phyloP scores from a whole-genome alignment of 2,888 invertebrate genomes.

The Ormyrus rosae region DNA sequence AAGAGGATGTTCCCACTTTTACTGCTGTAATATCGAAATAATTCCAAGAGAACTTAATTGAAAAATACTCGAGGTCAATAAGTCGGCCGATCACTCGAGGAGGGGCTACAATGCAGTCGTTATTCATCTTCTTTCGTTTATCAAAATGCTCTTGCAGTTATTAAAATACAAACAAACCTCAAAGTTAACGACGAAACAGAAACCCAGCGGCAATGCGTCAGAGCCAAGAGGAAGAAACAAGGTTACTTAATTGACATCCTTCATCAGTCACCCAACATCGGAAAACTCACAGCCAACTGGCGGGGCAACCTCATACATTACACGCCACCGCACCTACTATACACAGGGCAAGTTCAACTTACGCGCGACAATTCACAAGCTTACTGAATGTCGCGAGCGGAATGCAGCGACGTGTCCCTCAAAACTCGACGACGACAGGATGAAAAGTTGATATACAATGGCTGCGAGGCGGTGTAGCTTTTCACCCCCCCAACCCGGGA shows the following conservation, averaged over 20 bases:
- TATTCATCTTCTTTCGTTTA: constrained; percentile 26
- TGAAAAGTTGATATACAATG: constrained; percentile 31
- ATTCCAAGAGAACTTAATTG: constrained; percentile 44
- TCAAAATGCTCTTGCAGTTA: neutral
- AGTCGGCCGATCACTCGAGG: neutral
- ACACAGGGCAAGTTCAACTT: neutral
- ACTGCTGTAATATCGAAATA: constrained; percentile 44
- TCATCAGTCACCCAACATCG: neutral
- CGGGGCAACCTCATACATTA: neutral
- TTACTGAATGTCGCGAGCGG: neutral
- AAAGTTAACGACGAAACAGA: too few relatives aligned
- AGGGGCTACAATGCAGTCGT: neutral
- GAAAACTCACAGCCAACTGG: neutral
- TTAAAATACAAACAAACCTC: too few relatives aligned
- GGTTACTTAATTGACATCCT: too few relatives aligned
- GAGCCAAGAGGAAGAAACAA: too few relatives aligned
- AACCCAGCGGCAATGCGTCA: too few relatives aligned
- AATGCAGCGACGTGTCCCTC: neutral
- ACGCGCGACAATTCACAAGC: neutral
- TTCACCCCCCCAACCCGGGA: neutral
- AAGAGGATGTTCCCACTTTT: constrained; percentile 41
- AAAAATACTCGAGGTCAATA: constrained; percentile 49
- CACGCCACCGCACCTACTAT: too few relatives aligned
- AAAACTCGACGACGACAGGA: neutral
- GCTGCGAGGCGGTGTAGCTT: too few relatives aligned